These are phyloP conservation scores for Odontothrips loti DNA, from an alignment of 2,888 invertebrate species.

Conservation along the genomic window DNA sequence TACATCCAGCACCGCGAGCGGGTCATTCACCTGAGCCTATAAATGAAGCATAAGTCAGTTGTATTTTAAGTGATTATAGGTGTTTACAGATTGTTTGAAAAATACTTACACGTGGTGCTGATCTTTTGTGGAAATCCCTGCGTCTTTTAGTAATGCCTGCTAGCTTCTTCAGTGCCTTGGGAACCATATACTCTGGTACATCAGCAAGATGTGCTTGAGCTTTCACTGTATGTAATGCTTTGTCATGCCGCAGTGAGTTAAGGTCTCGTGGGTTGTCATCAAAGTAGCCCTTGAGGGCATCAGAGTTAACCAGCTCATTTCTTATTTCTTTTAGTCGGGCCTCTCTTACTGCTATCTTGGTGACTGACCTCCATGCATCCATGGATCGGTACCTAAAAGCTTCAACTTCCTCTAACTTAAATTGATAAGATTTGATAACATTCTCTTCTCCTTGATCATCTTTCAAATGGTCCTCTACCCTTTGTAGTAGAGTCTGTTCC, in stretches of 20 bases:
- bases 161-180: slow-evolving; percentile 66
- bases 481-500: slow-evolving; percentile 67
- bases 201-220: slow-evolving; percentile 80
- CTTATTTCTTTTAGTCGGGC: slow-evolving; percentile 94
- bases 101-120: slow-evolving; percentile 46
- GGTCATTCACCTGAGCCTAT: slow-evolving; percentile 63
- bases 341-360: slow-evolving; percentile 87
- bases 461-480: slow-evolving; percentile 70
- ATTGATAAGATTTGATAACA: slow-evolving; percentile 75
- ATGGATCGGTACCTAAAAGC: slow-evolving; percentile 91
- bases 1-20: slow-evolving; percentile 63
- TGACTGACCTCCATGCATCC: slow-evolving; percentile 94
- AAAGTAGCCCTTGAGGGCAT: slow-evolving; percentile 89
- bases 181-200: slow-evolving; percentile 89
- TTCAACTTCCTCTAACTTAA: slow-evolving; percentile 92
- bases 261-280: slow-evolving; percentile 87
- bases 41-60: slow-evolving; percentile 40
- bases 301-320: slow-evolving; percentile 84
- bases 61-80: slow-evolving; percentile 13
- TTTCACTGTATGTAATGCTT: slow-evolving; percentile 77
- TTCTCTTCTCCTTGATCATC: slow-evolving; percentile 37
- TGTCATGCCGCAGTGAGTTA: slow-evolving; percentile 78
- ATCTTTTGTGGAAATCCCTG: slow-evolving; percentile 41
- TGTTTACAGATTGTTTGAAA: slow-evolving; percentile 23
- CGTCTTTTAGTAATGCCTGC: slow-evolving; percentile 49